These are phyloP conservation scores for Tetragnatha montana DNA, from an alignment of 2,888 invertebrate genomes.

Conservation along the genomic window DNA sequence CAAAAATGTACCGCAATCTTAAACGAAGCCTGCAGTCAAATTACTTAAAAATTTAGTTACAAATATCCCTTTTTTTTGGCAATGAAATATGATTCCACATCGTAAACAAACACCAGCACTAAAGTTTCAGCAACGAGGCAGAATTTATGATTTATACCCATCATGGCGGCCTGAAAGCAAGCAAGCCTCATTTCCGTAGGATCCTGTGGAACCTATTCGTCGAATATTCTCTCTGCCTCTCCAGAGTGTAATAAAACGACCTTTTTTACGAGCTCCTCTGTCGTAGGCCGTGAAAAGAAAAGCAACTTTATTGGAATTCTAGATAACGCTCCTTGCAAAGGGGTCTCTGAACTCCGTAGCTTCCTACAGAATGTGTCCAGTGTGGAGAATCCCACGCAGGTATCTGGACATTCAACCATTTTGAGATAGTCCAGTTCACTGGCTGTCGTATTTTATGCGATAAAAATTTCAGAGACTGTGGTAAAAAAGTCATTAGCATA, in stretches of 20 bases:
- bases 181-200: background rate
- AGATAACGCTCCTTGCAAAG: background rate
- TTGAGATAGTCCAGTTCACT: background rate
- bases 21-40: too few relatives aligned
- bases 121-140: background rate
- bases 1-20: too few relatives aligned
- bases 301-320: background rate
- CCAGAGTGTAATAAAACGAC: background rate
- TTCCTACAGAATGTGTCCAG: background rate
- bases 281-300: background rate
- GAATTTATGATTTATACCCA: background rate
- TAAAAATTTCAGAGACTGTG: background rate
- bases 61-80: background rate
- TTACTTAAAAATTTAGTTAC: too few relatives aligned
- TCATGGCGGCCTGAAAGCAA: background rate
- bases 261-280: background rate
- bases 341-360: background rate
- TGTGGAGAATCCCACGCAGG: background rate
- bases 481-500: background rate
- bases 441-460: background rate
- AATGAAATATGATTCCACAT: background rate
- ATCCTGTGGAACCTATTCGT: background rate
- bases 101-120: background rate
- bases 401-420: background rate
- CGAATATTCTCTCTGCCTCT: background rate